These are phyloP conservation scores for Malurus alboscapulatus DNA, from an alignment of 2,113 vertebrate species.

Conservation along the genomic window DNA sequence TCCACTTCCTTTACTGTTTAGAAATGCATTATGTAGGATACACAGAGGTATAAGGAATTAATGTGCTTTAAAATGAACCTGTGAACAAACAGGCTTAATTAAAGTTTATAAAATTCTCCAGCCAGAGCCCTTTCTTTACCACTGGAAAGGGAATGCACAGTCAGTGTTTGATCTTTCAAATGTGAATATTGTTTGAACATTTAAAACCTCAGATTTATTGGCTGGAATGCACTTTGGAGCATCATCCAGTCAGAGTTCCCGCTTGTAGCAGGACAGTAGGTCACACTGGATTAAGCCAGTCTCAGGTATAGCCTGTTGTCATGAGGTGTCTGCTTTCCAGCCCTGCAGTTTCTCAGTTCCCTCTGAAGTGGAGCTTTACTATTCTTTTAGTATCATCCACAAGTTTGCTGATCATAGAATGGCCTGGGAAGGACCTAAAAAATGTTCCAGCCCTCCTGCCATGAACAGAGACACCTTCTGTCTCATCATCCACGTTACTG, in stretches of 20 bases:
- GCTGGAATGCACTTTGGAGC: not conserved
- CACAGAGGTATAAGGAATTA: not conserved
- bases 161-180: not conserved
- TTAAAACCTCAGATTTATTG: not conserved
- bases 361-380: not conserved
- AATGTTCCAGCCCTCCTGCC: not conserved
- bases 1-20: not conserved
- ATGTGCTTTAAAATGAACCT: not conserved
- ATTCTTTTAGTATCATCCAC: not conserved
- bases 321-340: not conserved
- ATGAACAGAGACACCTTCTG: not conserved
- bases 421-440: not conserved
- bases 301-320: not conserved
- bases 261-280: not conserved
- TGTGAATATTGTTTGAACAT: not conserved
- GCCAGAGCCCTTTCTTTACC: not conserved
- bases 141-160: not conserved
- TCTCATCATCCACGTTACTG: not conserved
- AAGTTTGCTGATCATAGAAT: not conserved
- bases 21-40: not conserved
- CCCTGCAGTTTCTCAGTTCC: not conserved
- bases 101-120: not conserved
- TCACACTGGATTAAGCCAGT: not conserved
- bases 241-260: not conserved
- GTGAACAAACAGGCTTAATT: not conserved